Evolutionary conservation across 2,888 invertebrate genomes (phyloP), one percentile per base, ranked within the genome.

Genomic region (Baronia brevicornis): DNA sequence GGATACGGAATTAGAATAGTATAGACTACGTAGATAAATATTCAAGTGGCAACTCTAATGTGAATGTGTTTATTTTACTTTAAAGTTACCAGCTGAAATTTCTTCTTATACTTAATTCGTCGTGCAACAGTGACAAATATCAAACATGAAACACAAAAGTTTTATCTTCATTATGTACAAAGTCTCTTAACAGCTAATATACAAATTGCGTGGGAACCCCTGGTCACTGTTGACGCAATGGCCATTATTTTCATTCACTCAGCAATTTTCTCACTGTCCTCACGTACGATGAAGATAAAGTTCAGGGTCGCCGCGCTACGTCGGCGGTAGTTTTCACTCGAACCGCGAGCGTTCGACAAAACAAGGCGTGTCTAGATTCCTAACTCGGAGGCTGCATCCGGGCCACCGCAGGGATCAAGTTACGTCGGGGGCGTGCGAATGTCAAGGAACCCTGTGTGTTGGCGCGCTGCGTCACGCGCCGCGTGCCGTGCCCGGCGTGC

Each of bases 341-440:
- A 60, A 48, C 52, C 50, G 47, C 61, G 43, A 58, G 56, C 59
- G 58, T 44, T 59, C 53, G 56, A 47, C 59, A 60, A 65, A 62
- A 64, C 68, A 59, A 70, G 73, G 74, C 67, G 75, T 60, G 70
- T 69, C 73, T 69, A 74, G 70, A 75, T 74, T 74, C 67, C 69
- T 71, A 71, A 62, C 61, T 57, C 66, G 66, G 71, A 75, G 79
- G 71, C 78, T 74, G 79, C 77, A 80, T 80, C 80, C 82, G 80
- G 82, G 75, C 79, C 72, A 65, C 60, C 54, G 63, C 63, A 68
- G 72, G 73, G 73, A 69, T 66, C 73, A 52, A 57, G 66, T 66
- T 66, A 63, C 69, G 48, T 53, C 60, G 61, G 67, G 66, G 70
- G 67, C 72, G 72, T 56, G 68, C 80, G 79, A 80, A 80, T 79